A percentile compares a stretch with the other conserved stretches of the same genome.
Evolutionary conservation across 2,797 vertebrate species (phyloP).

Genomic region (Miichthys miiuy): DNA sequence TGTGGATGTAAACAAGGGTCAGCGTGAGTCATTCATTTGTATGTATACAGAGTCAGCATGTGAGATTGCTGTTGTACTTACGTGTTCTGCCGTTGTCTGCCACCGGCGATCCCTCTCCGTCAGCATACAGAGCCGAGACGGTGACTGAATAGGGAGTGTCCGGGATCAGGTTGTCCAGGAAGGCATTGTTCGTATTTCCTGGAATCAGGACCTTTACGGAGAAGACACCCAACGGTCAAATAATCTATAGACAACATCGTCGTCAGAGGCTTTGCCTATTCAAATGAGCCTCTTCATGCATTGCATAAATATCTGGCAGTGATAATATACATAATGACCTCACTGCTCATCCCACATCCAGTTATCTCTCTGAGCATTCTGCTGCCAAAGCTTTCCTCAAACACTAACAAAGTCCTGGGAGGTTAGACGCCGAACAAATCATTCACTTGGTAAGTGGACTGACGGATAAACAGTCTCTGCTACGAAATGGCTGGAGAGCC

Average conservation of each 20-base stretch:
- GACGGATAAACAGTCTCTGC: conserved; percentile 60
- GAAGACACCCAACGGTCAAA: neutral
- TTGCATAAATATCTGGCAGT: conserved; percentile 66
- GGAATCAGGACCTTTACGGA: conserved; percentile 90
- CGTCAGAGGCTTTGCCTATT: conserved; percentile 12
- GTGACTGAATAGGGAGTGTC: conserved; percentile 92
- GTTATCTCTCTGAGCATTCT: conserved; percentile 46
- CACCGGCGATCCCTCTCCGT: conserved; percentile 88
- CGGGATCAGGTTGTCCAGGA: conserved; percentile 91
- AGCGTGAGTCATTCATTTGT: conserved; percentile 3
- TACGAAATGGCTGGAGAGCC: conserved; percentile 37
- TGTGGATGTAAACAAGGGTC: neutral
- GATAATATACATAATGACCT: conserved; percentile 78
- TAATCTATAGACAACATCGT: neutral
- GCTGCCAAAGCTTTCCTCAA: conserved; percentile 63
- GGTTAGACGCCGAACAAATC: conserved; percentile 66
- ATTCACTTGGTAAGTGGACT: conserved; percentile 37
- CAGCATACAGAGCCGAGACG: conserved; percentile 90
- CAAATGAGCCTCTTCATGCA: conserved; percentile 38
- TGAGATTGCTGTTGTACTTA: conserved; percentile 72
- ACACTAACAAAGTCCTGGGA: conserved; percentile 74
- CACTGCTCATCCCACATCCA: conserved; percentile 68
- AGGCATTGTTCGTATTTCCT: conserved; percentile 87
- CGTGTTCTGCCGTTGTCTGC: conserved; percentile 90
- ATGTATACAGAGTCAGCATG: neutral